Percentiles rank a stretch among this genome's conserved stretches.
Evolutionary conservation across 1,140 invertebrate species (phyloP).

Genomic region (Centruroides sculpturatus): DNA sequence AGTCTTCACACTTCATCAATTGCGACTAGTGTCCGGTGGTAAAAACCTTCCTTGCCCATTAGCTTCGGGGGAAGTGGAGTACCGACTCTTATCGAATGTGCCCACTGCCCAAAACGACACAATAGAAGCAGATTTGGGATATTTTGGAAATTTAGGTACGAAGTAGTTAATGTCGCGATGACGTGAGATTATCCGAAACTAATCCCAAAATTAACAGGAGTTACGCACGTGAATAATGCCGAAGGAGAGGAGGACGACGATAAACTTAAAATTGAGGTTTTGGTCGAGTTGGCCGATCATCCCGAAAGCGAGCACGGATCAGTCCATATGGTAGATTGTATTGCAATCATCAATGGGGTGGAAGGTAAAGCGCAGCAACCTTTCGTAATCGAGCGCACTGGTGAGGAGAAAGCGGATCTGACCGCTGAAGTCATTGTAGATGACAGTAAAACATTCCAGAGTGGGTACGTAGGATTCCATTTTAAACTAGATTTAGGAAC

Average conservation of each 20-base stretch:
- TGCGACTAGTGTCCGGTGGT: conserved; percentile 15
- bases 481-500: no score
- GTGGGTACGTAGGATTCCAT: conserved; percentile 4
- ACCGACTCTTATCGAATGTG: conserved; percentile 11
- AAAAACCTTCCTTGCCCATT: conserved; percentile 18
- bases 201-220: background rate
- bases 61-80: conserved; percentile 4
- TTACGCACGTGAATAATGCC: conserved; percentile 4
- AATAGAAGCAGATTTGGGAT: conserved; percentile 14
- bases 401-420: conserved; percentile 10
- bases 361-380: conserved; percentile 1
- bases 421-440: conserved; percentile 10
- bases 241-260: conserved; percentile 15
- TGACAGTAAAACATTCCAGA: conserved; percentile 12
- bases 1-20: conserved; percentile 15
- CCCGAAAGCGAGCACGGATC: conserved; percentile 9
- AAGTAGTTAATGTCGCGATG: background rate
- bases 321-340: conserved; percentile 8
- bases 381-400: conserved; percentile 1
- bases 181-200: no score
- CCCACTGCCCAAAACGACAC: conserved; percentile 15
- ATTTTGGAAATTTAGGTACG: conserved; percentile 18
- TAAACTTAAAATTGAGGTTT: conserved; percentile 16
- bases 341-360: conserved; percentile 2
- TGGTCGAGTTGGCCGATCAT: conserved; percentile 18